These are phyloP conservation scores for Trogon melanurus DNA, from an alignment of 2,113 vertebrate species.

Conservation along the genomic window DNA sequence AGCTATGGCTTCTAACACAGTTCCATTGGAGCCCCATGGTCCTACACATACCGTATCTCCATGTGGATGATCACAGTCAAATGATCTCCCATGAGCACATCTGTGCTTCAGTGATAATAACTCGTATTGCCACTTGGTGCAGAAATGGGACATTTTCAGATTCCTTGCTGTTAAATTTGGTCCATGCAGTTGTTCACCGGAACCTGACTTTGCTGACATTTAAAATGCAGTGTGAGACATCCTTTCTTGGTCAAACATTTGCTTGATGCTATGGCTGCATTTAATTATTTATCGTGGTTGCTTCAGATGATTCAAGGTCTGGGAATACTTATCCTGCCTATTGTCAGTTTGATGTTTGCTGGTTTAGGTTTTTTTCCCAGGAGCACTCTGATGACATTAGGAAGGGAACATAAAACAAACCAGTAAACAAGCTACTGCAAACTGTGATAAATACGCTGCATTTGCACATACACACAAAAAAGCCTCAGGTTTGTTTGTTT, in stretches of 20 bases:
- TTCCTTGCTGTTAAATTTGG: background rate
- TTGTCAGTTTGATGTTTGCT: constrained; percentile 26
- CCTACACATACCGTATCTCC: background rate
- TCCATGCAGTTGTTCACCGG: background rate
- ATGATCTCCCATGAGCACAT: background rate
- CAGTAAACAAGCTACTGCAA: constrained; percentile 26
- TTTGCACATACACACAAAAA: background rate
- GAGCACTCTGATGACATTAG: constrained; percentile 24
- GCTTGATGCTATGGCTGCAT: background rate
- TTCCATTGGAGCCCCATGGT: background rate
- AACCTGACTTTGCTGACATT: background rate
- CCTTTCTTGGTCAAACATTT: constrained; percentile 22
- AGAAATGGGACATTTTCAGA: background rate
- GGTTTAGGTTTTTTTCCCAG: constrained; percentile 23
- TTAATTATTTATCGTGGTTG: constrained; percentile 52
- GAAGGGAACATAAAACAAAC: constrained; percentile 32
- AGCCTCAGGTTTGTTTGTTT: background rate
- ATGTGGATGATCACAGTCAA: background rate
- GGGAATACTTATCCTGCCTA: constrained; percentile 13
- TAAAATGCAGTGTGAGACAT: background rate
- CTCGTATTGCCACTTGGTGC: rapidly evolving
- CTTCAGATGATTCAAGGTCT: constrained; percentile 3
- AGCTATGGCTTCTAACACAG: background rate
- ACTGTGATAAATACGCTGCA: constrained; percentile 5
- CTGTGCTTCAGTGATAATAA: background rate